phyloP scores from a whole-genome alignment of 2,113 vertebrate genomes.

The Mustelus asterias region DNA sequence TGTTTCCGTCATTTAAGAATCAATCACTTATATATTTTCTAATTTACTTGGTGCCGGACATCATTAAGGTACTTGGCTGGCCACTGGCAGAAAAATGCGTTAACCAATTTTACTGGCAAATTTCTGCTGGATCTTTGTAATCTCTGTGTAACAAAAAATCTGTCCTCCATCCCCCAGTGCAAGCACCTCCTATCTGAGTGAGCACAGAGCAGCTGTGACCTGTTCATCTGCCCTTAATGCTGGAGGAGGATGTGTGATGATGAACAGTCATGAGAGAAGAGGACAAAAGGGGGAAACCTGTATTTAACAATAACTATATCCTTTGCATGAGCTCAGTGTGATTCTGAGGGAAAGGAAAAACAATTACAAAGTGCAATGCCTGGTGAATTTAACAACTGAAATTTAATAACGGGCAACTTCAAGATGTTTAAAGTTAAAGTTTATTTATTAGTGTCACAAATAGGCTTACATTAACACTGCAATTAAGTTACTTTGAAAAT shows the following conservation, averaged over 20 bases:
- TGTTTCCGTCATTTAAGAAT: neutral
- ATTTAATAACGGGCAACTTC: neutral
- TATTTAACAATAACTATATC: neutral
- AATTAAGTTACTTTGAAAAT: no score
- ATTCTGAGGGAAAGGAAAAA: neutral
- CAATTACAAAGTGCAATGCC: neutral
- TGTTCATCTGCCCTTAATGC: slow-evolving; percentile 12
- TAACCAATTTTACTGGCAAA: neutral
- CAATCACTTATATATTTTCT: neutral
- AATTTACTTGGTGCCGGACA: neutral
- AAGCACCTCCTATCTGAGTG: neutral
- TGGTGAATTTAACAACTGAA: neutral
- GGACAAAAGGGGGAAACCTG: slow-evolving; percentile 7
- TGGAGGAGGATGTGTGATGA: neutral
- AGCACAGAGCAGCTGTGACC: slow-evolving; percentile 6
- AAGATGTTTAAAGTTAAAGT: neutral
- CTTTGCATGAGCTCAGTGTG: slow-evolving; percentile 11
- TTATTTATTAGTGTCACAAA: no score
- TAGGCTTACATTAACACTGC: no score
- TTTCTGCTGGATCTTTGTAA: neutral
- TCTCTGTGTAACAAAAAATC: neutral
- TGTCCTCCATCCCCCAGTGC: neutral
- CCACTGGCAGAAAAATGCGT: neutral
- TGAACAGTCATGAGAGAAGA: neutral
- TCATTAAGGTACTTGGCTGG: neutral